These are phyloP conservation scores for Dascyllus trimaculatus DNA, from an alignment of 2,113 vertebrate species.

Conservation along the genomic window DNA sequence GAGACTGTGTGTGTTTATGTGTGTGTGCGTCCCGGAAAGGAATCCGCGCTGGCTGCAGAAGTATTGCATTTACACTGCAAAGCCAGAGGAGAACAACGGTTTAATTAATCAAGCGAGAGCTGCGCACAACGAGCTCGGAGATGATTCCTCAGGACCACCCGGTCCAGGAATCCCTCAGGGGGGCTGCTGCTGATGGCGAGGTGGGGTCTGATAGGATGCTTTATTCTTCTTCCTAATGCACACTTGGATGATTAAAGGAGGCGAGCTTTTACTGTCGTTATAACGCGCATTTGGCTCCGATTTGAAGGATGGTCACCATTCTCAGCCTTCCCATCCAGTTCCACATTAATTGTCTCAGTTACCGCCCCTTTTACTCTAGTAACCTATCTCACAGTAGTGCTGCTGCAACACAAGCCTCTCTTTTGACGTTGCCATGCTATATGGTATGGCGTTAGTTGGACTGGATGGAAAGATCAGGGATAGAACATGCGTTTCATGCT, in stretches of 20 bases:
- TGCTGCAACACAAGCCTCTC: conserved; percentile 19
- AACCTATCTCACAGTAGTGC: not conserved
- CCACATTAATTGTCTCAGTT: conserved; percentile 33
- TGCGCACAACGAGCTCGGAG: conserved; percentile 1
- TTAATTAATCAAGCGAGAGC: conserved; percentile 53
- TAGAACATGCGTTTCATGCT: not conserved
- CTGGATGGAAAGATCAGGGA: conserved; percentile 16
- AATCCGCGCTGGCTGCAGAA: conserved; percentile 51
- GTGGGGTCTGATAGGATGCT: conserved; percentile 29
- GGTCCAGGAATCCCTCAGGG: conserved; percentile 20
- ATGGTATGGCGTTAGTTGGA: not conserved
- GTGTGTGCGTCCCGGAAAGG: conserved; percentile 64
- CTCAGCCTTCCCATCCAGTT: conserved; percentile 33
- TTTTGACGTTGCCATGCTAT: not conserved
- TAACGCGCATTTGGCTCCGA: conserved; percentile 3
- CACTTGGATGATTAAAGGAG: conserved; percentile 7
- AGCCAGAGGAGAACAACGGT: conserved; percentile 35
- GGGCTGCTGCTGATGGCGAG: not conserved
- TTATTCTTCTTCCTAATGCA: conserved; percentile 13
- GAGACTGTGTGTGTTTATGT: not conserved
- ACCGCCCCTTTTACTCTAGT: conserved; percentile 10
- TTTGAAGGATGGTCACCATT: conserved; percentile 30
- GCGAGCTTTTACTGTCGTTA: not conserved
- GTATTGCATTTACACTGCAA: conserved; percentile 32
- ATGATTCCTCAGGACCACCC: conserved; percentile 55